Conservation (phyloP, 2,888 invertebrate species). For the Athetis lepigone region DNA sequence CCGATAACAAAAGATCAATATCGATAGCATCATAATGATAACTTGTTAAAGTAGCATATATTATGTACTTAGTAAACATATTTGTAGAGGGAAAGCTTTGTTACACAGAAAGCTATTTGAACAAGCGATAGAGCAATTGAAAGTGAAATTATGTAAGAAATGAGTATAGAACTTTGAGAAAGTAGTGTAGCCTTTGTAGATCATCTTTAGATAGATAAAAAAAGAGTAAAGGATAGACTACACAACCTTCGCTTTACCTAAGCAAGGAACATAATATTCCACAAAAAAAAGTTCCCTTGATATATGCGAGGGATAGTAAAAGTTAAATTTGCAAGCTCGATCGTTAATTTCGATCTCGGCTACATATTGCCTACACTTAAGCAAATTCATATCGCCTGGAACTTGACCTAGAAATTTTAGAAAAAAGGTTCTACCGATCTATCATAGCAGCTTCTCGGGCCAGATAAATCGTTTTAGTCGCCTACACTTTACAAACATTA, state of each 20-base stretch:
- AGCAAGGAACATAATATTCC: not conserved
- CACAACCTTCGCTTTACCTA: not conserved
- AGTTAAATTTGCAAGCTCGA: slow-evolving; percentile 31
- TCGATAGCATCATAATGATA: slow-evolving; percentile 61
- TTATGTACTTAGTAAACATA: slow-evolving; percentile 12
- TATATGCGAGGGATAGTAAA: slow-evolving; percentile 3
- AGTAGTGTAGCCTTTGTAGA: not conserved
- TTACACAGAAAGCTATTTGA: slow-evolving; percentile 6
- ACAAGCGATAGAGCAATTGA: slow-evolving; percentile 7
- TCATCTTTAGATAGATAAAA: not conserved
- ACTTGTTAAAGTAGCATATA: slow-evolving; percentile 30
- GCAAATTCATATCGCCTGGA: slow-evolving; percentile 41
- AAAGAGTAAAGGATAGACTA: not conserved
- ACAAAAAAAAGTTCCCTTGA: slow-evolving; percentile 9
- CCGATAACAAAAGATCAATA: slow-evolving; percentile 63
- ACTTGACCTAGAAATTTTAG: slow-evolving; percentile 41
- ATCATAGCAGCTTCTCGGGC: slow-evolving; percentile 16
- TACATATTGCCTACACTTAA: slow-evolving; percentile 42
- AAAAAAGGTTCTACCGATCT: slow-evolving; percentile 39
- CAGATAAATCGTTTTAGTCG: slow-evolving; percentile 5
- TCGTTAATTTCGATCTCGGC: slow-evolving; percentile 41
- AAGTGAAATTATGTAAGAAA: slow-evolving; percentile 4
- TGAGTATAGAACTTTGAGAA: not conserved
- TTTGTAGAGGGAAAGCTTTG: slow-evolving; percentile 11
- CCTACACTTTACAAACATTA: slow-evolving; percentile 16